A percentile compares a stretch with the other conserved stretches of the same genome.
phyloP scores from a whole-genome alignment of 2,888 invertebrate species.

The Sussaba pulchella region DNA sequence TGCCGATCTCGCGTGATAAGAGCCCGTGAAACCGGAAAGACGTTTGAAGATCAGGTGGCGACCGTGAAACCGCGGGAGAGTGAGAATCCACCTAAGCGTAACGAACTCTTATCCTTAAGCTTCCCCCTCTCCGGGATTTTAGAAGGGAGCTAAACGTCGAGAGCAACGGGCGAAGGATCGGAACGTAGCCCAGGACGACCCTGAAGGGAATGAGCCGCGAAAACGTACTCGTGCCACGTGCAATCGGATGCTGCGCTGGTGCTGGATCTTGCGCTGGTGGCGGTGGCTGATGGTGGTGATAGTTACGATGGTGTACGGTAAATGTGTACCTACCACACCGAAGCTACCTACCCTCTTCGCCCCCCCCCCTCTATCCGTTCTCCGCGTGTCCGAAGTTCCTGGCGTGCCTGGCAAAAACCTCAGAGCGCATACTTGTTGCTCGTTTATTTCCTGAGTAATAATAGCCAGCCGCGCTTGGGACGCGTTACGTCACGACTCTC shows the following conservation, averaged over 20 bases:
- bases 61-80: slow-evolving; percentile 35
- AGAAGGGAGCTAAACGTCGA: slow-evolving; percentile 54
- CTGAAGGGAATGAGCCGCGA: slow-evolving; percentile 62
- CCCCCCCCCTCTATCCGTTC: no score
- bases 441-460: slow-evolving; percentile 69
- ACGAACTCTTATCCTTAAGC: slow-evolving; percentile 54
- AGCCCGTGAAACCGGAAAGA: slow-evolving; percentile 54
- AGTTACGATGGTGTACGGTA: slow-evolving; percentile 27
- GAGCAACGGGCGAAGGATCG: slow-evolving; percentile 53
- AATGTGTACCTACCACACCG: slow-evolving; percentile 42
- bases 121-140: slow-evolving; percentile 13
- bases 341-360: no score
- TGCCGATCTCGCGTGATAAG: slow-evolving; percentile 18
- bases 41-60: slow-evolving; percentile 62
- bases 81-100: slow-evolving; percentile 42
- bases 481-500: slow-evolving; percentile 62
- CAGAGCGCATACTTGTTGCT: slow-evolving; percentile 69
- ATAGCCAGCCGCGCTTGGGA: slow-evolving; percentile 64
- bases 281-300: slow-evolving; percentile 42
- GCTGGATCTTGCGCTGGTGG: no score
- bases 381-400: slow-evolving; percentile 75
- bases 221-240: slow-evolving; percentile 76
- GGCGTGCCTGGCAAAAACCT: slow-evolving; percentile 75
- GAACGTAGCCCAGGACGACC: slow-evolving; percentile 57
- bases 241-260: slow-evolving; percentile 60